These are phyloP conservation scores for Serilophus lunatus DNA, from an alignment of 2,113 vertebrate genomes.

Conservation along the genomic window DNA sequence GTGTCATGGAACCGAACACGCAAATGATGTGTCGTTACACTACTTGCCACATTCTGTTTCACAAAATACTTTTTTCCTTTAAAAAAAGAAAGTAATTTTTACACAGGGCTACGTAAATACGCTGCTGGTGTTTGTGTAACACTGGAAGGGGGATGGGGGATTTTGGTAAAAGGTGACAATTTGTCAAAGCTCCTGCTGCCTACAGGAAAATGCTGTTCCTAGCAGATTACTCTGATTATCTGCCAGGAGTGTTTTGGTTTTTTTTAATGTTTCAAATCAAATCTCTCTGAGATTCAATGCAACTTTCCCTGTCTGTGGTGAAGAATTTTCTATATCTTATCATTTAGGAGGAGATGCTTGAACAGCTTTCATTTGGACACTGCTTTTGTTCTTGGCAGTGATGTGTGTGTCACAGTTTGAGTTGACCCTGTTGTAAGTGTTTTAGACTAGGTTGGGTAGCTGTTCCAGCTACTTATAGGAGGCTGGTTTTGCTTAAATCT, in stretches of 20 bases:
- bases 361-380: background rate
- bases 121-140: background rate
- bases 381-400: background rate
- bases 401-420: background rate
- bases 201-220: background rate
- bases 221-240: background rate
- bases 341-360: background rate
- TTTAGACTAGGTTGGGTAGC: background rate
- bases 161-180: background rate
- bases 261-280: background rate
- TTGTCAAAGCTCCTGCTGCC: background rate
- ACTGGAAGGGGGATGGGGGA: accelerated
- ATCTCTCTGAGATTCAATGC: background rate
- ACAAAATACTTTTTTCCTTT: background rate
- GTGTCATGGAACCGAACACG: accelerated
- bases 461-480: background rate
- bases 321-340: background rate
- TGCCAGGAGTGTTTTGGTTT: background rate
- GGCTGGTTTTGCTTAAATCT: background rate
- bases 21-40: background rate
- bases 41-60: background rate
- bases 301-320: background rate
- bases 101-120: background rate
- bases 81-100: background rate
- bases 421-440: background rate